Evolutionary conservation across 2,888 invertebrate species (phyloP).

Genomic region (Bombylius major): DNA sequence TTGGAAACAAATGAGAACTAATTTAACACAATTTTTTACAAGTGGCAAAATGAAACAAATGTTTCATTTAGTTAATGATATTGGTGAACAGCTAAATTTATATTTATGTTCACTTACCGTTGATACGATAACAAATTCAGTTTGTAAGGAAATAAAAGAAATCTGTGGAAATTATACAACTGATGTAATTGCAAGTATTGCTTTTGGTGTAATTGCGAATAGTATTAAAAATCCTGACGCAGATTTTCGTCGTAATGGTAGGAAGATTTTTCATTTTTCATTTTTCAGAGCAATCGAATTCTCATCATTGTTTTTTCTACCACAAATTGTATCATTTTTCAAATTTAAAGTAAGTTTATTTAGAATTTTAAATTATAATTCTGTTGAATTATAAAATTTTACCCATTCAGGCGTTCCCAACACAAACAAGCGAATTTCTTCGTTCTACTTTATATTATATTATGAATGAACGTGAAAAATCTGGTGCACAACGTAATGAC

Average conservation of each 20-base stretch:
- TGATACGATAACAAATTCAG: slow-evolving; percentile 12
- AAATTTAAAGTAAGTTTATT: slow-evolving; percentile 20
- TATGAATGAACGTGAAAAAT: slow-evolving; percentile 32
- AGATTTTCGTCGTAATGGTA: slow-evolving; percentile 26
- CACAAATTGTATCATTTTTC: slow-evolving; percentile 23
- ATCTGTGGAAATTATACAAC: slow-evolving; percentile 26
- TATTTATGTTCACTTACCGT: slow-evolving; percentile 22
- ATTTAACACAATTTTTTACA: slow-evolving; percentile 38
- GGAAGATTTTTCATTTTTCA: slow-evolving; percentile 19
- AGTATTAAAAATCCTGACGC: slow-evolving; percentile 26
- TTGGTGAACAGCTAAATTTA: slow-evolving; percentile 26
- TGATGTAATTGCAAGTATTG: slow-evolving; percentile 30
- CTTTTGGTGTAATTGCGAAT: slow-evolving; percentile 29
- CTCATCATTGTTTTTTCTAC: slow-evolving; percentile 26
- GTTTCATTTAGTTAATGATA: slow-evolving; percentile 28
- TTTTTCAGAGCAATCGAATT: slow-evolving; percentile 23
- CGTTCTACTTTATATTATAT: slow-evolving; percentile 31
- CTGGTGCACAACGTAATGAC: slow-evolving; percentile 35
- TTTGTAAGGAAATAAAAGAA: slow-evolving; percentile 11
- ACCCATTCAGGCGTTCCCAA: slow-evolving; percentile 17
- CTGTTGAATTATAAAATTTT: not conserved
- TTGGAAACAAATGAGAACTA: slow-evolving; percentile 36
- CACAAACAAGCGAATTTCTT: slow-evolving; percentile 29
- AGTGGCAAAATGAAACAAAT: slow-evolving; percentile 34
- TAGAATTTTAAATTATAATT: not conserved